A percentile compares a stretch with the other conserved stretches of the same genome.
Evolutionary conservation across 2,797 vertebrate species (phyloP).

Genomic region (Semotilus atromaculatus): DNA sequence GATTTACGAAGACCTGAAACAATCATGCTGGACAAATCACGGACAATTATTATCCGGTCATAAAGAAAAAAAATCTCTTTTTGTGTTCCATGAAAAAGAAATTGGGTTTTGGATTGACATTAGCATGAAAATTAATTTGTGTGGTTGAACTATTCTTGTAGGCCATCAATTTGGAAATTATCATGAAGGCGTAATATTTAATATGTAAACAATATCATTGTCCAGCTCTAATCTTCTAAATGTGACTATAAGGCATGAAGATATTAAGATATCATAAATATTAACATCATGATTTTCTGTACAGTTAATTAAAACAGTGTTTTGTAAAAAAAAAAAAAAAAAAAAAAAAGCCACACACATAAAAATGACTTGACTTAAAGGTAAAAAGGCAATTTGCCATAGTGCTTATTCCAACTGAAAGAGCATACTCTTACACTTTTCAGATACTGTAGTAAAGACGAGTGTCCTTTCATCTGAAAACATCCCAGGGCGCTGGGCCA

Average conservation of each 20-base stretch:
- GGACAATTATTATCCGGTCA: not conserved
- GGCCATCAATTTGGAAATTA: not conserved
- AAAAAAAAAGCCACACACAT: no score
- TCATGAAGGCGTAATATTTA: not conserved
- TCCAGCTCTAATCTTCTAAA: not conserved
- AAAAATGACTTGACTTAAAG: not conserved
- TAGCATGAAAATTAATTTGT: not conserved
- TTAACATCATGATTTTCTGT: not conserved
- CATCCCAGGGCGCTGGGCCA: conserved; percentile 8
- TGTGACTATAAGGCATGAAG: not conserved
- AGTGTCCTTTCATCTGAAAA: conserved; percentile 1
- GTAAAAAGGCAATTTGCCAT: not conserved
- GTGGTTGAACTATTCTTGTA: not conserved
- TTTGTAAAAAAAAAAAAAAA: not conserved
- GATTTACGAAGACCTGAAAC: not conserved
- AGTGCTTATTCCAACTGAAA: not conserved
- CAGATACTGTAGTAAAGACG: not conserved
- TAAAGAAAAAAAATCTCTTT: no score
- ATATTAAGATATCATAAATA: not conserved
- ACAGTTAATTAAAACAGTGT: not conserved
- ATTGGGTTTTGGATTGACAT: not conserved
- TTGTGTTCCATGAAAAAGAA: not conserved
- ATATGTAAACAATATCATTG: not conserved
- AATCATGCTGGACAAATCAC: not conserved
- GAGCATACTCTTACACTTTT: not conserved